phyloP scores from a whole-genome alignment of 2,797 vertebrate genomes.

The Orientallactaga sibirica region DNA sequence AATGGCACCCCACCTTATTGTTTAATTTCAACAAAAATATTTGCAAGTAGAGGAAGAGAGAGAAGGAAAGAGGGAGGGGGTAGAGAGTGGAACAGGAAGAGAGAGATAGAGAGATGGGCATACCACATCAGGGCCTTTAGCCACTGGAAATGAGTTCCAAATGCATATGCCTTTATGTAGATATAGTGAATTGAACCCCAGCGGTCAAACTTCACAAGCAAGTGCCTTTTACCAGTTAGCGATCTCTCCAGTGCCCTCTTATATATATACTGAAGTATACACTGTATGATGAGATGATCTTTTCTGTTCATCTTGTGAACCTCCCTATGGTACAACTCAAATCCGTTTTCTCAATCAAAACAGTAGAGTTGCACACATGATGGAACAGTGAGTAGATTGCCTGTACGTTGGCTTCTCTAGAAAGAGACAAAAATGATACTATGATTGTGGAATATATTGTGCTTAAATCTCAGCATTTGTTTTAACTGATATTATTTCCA shows the following conservation, averaged over 20 bases:
- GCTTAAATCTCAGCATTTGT: neutral
- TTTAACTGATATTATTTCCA: slow-evolving; percentile 18
- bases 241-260: neutral
- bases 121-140: too few species aligned
- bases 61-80: too few species aligned
- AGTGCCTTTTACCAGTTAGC: too few species aligned
- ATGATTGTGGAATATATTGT: neutral
- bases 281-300: neutral
- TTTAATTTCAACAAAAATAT: too few species aligned
- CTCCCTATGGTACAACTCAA: neutral
- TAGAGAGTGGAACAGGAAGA: too few species aligned
- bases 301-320: neutral
- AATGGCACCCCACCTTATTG: too few species aligned
- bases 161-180: too few species aligned
- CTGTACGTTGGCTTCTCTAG: neutral
- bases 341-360: neutral
- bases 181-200: too few species aligned
- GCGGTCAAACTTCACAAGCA: too few species aligned
- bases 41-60: too few species aligned
- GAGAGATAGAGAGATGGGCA: too few species aligned
- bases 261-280: neutral
- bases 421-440: neutral
- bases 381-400: neutral
- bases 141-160: too few species aligned
- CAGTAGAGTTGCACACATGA: neutral